Percentiles rank a stretch among this genome's conserved stretches.
Evolutionary conservation across 1,140 invertebrate species (phyloP).

Genomic region (Globodera rostochiensis): DNA sequence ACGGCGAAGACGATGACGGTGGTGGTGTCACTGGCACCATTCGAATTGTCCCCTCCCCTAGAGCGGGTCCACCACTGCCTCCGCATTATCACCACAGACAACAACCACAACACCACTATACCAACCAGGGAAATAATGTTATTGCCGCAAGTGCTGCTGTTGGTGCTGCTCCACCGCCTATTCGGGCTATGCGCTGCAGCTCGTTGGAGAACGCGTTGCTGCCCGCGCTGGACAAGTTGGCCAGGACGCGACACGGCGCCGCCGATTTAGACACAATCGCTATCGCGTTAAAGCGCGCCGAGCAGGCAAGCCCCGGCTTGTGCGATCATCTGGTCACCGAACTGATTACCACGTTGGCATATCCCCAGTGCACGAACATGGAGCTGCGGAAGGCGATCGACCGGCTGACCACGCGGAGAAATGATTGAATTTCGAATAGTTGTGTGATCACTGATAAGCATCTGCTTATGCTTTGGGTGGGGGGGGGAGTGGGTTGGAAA

Average conservation of each 20-base stretch:
- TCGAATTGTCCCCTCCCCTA: background rate
- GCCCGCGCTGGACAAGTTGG: conserved; percentile 60
- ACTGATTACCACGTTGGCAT: conserved; percentile 56
- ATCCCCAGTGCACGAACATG: conserved; percentile 45
- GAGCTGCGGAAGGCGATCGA: conserved; percentile 55
- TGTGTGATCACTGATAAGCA: background rate
- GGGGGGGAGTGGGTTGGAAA: no score
- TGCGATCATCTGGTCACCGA: conserved; percentile 62
- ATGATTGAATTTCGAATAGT: background rate
- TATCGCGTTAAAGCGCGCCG: conserved; percentile 52
- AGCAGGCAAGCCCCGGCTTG: conserved; percentile 54
- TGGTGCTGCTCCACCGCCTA: background rate
- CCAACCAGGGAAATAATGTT: background rate
- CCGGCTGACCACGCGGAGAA: conserved; percentile 41
- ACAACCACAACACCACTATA: conserved; percentile 15
- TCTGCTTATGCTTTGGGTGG: background rate
- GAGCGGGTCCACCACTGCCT: background rate
- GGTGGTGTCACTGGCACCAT: background rate
- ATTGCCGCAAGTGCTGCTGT: background rate
- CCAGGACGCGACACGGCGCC: conserved; percentile 55
- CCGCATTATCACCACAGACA: background rate
- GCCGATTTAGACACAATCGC: conserved; percentile 55
- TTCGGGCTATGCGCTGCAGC: conserved; percentile 34
- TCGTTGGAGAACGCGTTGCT: conserved; percentile 57
- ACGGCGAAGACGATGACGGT: background rate